These are phyloP conservation scores for honey bee (Apis mellifera) DNA, from an alignment of 1,140 invertebrate species.

Conservation along the genomic window DNA sequence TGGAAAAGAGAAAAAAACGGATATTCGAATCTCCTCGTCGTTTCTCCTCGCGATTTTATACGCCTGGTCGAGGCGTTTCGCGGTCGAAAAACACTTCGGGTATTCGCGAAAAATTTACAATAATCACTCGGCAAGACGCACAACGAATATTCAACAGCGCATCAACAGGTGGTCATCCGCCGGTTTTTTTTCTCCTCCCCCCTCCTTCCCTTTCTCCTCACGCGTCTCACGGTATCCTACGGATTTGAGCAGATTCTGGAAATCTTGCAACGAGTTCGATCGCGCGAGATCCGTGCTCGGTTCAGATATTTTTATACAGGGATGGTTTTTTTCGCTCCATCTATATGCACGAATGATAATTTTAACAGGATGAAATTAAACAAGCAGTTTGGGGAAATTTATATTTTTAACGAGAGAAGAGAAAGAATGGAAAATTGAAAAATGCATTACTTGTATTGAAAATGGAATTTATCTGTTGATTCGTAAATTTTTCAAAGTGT, in stretches of 20 bases:
- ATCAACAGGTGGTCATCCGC: slow-evolving; percentile 68
- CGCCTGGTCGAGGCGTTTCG: neutral
- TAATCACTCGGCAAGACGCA: slow-evolving; percentile 63
- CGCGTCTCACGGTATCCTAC: slow-evolving; percentile 44
- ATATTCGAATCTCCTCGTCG: slow-evolving; percentile 5
- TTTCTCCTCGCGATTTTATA: neutral
- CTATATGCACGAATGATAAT: no score
- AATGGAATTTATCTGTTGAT: no score
- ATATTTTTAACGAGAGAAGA: no score
- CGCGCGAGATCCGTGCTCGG: neutral
- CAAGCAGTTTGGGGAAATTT: no score
- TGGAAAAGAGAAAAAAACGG: no score
- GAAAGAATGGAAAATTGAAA: no score
- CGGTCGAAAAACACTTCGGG: neutral
- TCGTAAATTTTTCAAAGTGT: no score
- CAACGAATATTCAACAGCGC: slow-evolving; percentile 65
- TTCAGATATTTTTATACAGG: neutral
- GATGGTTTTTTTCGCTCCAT: no score
- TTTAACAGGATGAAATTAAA: no score
- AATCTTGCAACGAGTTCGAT: slow-evolving; percentile 32
- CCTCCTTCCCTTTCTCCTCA: slow-evolving; percentile 24
- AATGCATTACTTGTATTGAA: no score
- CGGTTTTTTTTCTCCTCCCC: slow-evolving; percentile 35
- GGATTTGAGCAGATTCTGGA: slow-evolving; percentile 45
- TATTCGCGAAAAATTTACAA: slow-evolving; percentile 57